These are phyloP conservation scores for Chrysomallon squamiferum DNA, from an alignment of 1,140 invertebrate species.

Conservation along the genomic window DNA sequence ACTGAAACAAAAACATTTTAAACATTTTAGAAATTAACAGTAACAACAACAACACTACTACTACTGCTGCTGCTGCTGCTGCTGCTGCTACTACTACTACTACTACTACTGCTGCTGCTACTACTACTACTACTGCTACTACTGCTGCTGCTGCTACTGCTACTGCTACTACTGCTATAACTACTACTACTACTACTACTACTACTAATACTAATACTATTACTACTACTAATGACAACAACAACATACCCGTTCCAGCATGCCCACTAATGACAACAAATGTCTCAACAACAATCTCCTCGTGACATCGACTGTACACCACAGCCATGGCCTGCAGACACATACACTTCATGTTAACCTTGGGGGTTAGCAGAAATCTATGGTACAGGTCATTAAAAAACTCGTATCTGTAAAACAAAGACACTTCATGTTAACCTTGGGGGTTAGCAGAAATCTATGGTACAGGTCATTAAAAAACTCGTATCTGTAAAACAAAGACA, in stretches of 20 bases:
- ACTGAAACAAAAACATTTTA: constrained; percentile 53
- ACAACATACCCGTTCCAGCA: constrained; percentile 83
- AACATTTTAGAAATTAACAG: too few species aligned
- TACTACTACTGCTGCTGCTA: too few species aligned
- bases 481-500: too few species aligned
- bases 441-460: too few species aligned
- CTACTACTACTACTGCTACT: too few species aligned
- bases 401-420: constrained; percentile 70
- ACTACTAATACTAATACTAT: background rate
- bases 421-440: background rate
- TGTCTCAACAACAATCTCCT: constrained; percentile 96
- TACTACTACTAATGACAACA: background rate
- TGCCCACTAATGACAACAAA: constrained; percentile 93
- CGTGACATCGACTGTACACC: constrained; percentile 93
- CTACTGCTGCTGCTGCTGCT: too few species aligned
- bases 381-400: constrained; percentile 99
- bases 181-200: too few species aligned
- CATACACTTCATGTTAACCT: constrained; percentile 92
- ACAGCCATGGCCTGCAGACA: constrained; percentile 98
- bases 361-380: constrained; percentile 88
- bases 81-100: too few species aligned
- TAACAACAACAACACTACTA: too few species aligned
- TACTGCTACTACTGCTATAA: too few species aligned
- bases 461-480: too few species aligned
- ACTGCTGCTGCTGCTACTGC: too few species aligned